Conservation (phyloP, 2,888 invertebrate genomes). For the Oegoconia quadripuncta region DNA sequence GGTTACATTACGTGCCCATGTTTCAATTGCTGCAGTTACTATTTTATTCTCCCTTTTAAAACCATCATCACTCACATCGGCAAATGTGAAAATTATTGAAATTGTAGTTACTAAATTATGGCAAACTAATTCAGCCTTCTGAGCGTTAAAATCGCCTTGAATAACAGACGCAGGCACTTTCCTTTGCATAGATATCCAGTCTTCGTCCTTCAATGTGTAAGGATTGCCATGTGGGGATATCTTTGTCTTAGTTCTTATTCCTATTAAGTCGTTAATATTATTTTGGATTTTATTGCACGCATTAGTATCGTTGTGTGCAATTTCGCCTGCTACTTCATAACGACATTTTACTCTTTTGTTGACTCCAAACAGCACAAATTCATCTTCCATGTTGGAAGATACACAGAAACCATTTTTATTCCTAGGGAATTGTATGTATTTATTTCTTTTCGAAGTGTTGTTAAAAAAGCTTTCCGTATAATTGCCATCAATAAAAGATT, state of each 20-base stretch:
- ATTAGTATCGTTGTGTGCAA: constrained; percentile 33
- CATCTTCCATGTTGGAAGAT: constrained; percentile 43
- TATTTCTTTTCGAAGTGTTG: constrained; percentile 23
- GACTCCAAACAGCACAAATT: constrained; percentile 64
- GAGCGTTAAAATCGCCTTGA: constrained; percentile 42
- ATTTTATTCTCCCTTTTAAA: constrained; percentile 42
- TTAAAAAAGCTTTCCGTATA: constrained; percentile 52
- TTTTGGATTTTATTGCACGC: constrained; percentile 49
- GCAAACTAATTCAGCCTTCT: constrained; percentile 44
- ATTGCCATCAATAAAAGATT: constrained; percentile 48
- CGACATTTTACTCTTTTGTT: constrained; percentile 70
- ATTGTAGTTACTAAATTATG: constrained; percentile 50
- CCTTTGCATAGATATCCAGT: constrained; percentile 44
- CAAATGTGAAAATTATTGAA: constrained; percentile 44
- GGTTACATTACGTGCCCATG: constrained; percentile 37
- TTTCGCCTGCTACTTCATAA: constrained; percentile 25
- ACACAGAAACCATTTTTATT: constrained; percentile 66
- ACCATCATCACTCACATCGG: constrained; percentile 33
- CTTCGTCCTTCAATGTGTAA: constrained; percentile 35
- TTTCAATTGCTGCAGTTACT: constrained; percentile 34
- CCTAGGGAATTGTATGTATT: constrained; percentile 42
- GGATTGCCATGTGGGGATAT: constrained; percentile 63
- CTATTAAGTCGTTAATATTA: constrained; percentile 35
- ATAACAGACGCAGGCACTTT: constrained; percentile 22
- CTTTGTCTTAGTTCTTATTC: constrained; percentile 30